These are phyloP conservation scores for Nibea coibor DNA, from an alignment of 2,113 vertebrate species.

Conservation along the genomic window DNA sequence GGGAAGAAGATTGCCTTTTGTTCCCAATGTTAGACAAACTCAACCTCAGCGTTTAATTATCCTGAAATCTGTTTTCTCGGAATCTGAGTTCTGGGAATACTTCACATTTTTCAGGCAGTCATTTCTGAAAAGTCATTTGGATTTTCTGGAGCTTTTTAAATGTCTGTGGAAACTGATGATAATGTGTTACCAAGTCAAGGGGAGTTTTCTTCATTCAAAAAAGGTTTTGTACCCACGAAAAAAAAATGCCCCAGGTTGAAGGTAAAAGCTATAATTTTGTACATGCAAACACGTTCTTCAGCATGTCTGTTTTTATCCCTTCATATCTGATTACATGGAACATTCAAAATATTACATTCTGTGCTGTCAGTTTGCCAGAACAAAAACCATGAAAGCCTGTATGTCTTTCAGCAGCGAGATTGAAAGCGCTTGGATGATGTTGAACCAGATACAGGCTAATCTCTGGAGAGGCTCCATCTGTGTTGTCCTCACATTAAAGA, in stretches of 20 bases:
- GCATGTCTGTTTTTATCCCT: background rate
- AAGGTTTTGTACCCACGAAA: background rate
- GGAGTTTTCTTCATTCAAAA: background rate
- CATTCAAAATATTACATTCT: background rate
- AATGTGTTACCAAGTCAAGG: background rate
- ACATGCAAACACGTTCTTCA: background rate
- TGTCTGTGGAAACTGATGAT: background rate
- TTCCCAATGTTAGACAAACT: background rate
- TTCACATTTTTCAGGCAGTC: background rate
- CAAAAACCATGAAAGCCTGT: background rate
- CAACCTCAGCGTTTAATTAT: background rate
- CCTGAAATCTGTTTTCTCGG: background rate
- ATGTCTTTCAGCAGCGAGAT: background rate
- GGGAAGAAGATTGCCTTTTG: background rate
- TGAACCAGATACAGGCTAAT: conserved; percentile 35
- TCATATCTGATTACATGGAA: background rate
- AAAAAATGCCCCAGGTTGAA: background rate
- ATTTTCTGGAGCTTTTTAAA: conserved; percentile 1
- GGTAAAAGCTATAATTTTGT: background rate
- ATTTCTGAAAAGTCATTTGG: background rate
- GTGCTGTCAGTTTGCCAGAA: background rate
- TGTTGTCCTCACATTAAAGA: conserved; percentile 31
- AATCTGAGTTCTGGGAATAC: conserved; percentile 4
- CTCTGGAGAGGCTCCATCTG: conserved; percentile 26
- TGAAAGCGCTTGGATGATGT: conserved; percentile 22